These are phyloP conservation scores for Ceyx erithaca DNA, from an alignment of 2,797 vertebrate species.

Conservation along the genomic window DNA sequence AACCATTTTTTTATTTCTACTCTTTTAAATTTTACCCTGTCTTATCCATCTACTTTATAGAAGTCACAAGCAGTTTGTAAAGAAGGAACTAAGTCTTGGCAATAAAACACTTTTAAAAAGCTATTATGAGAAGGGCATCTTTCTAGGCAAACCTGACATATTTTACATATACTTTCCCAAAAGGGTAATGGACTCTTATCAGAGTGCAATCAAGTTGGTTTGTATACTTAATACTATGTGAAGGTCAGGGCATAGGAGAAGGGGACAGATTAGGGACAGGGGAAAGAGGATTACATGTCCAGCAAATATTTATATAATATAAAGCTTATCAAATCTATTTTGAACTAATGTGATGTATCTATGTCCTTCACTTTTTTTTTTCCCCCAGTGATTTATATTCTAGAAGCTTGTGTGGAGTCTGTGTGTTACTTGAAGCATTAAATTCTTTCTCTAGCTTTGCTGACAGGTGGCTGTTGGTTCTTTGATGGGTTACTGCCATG, in stretches of 20 bases:
- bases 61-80: background rate
- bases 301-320: background rate
- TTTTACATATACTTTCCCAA: background rate
- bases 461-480: background rate
- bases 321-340: background rate
- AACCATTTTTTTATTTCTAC: background rate
- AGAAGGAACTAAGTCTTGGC: background rate
- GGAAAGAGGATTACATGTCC: conserved; percentile 2
- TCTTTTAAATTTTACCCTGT: background rate
- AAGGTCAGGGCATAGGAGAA: background rate
- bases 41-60: background rate
- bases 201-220: background rate
- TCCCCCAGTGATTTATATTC: background rate
- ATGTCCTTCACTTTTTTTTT: background rate
- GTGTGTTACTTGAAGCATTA: background rate
- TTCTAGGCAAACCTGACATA: background rate
- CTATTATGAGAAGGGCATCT: background rate
- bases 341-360: background rate
- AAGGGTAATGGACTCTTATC: background rate
- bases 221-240: background rate
- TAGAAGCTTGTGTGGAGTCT: background rate
- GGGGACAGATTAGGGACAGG: background rate
- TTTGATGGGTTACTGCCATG: background rate
- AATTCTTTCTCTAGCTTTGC: background rate
- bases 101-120: background rate